Conservation (phyloP, 2,888 invertebrate genomes). For the Synanthedon vespiformis region DNA sequence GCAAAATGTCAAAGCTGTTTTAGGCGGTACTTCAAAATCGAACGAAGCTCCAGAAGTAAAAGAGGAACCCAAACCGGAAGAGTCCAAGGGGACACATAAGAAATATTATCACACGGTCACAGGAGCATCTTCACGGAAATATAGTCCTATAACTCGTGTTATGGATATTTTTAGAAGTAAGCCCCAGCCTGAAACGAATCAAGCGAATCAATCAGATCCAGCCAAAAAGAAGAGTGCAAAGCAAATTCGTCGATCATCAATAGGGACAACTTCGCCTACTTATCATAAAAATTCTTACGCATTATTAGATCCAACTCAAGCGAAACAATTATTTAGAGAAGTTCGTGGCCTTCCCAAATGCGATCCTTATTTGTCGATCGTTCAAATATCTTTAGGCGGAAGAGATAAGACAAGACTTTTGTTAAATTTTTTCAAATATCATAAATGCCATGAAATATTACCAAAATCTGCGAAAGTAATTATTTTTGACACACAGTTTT, state of each 20-base stretch:
- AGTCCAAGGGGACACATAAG: constrained; percentile 54
- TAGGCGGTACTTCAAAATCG: constrained; percentile 30
- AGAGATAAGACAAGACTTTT: constrained; percentile 59
- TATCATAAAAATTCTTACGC: constrained; percentile 65
- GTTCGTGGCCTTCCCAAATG: constrained; percentile 60
- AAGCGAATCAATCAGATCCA: constrained; percentile 27
- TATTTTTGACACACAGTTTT: constrained; percentile 63
- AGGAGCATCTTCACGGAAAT: constrained; percentile 57
- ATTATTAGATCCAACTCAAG: constrained; percentile 56
- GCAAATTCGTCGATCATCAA: constrained; percentile 50
- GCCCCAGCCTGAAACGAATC: constrained; percentile 42
- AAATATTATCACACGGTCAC: constrained; percentile 67
- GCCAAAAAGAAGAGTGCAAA: constrained; percentile 50
- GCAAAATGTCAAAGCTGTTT: constrained; percentile 32
- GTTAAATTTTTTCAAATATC: constrained; percentile 63
- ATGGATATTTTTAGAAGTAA: constrained; percentile 63
- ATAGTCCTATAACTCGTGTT: constrained; percentile 61
- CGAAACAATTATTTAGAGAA: constrained; percentile 61
- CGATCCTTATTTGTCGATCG: constrained; percentile 63
- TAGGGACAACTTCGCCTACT: constrained; percentile 61
- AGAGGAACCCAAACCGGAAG: constrained; percentile 34
- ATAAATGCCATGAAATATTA: constrained; percentile 63
- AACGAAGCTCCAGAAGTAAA: constrained; percentile 46
- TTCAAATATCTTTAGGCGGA: constrained; percentile 62
- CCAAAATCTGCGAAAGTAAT: constrained; percentile 65